Evolutionary conservation across 1,140 invertebrate genomes (phyloP), one percentile per base, ranked within the genome.

Genomic region (Dryas iulia): DNA sequence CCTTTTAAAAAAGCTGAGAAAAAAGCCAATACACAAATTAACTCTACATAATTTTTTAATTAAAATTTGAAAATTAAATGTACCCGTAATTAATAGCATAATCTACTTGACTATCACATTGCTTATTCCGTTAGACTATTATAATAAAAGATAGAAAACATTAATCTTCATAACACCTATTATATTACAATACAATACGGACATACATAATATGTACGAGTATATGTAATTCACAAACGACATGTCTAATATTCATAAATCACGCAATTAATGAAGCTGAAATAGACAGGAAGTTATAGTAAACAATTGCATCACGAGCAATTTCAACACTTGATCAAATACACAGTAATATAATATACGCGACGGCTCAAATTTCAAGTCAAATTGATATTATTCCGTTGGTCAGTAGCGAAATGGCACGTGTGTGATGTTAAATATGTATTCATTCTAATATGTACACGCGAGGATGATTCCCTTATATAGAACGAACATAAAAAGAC

Each of bases 291-390:
- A 62, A 6, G 12, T n/a, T 5, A 54, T 54, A 25, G 11, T 62
- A 62, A 62, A 62, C 26, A 62, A 62, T 62, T 62, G 26, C 25
- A 62, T 62, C 26, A 30, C 18, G 8, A 26, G 14, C 60, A 62
- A 31, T 62, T 62, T 30, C 8, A 30, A 62, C 60, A 62, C 39
- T 62, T 54, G 14, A 53, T 54, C 47, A 62, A 62, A 54, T 54
- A 53, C 47, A 31, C 18, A 54, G 60, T 12, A 62, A 62, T 39
- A 52, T 24, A 26, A 62, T 62, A 62, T 54, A 39, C 26, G 18
- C 18, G 26, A 18, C 39, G 60, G 28, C 10, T 62, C 39, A 62
- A 62, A 62, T 62, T 62, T 54, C 60, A 31, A 62, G 11, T 18
- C 14, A n/a, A 62, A 62, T 54, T 62, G 25, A 30, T 62, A 5